These are phyloP conservation scores for Acleris laterana DNA, from an alignment of 2,888 invertebrate species.

Conservation along the genomic window DNA sequence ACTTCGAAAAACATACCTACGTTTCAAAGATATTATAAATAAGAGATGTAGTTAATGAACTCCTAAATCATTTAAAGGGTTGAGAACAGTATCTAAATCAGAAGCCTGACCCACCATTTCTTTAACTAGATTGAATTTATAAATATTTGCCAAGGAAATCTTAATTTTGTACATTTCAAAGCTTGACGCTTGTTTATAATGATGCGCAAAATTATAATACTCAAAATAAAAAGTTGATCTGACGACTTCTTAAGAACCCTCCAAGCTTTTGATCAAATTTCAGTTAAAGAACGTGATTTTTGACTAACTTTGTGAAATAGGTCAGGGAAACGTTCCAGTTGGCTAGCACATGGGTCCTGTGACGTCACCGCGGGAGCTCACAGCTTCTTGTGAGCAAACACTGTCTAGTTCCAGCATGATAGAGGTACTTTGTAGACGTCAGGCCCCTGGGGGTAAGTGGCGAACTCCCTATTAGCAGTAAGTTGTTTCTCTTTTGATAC, in stretches of 20 bases:
- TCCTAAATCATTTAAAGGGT: too few relatives aligned
- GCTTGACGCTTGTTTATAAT: background rate
- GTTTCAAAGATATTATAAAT: too few relatives aligned
- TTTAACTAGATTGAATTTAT: too few relatives aligned
- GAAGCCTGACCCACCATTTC: too few relatives aligned
- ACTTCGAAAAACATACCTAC: too few relatives aligned
- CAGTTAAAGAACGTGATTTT: background rate
- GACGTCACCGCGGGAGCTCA: slow-evolving; percentile 7
- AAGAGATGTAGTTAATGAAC: too few relatives aligned
- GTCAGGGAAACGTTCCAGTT: slow-evolving; percentile 36
- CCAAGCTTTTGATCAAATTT: slow-evolving; percentile 1
- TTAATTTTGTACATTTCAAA: too few relatives aligned
- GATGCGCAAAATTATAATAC: background rate
- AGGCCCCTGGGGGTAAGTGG: background rate
- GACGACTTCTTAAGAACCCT: background rate
- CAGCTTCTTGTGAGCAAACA: slow-evolving; percentile 7
- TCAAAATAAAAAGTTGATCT: background rate
- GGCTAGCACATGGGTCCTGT: slow-evolving; percentile 29
- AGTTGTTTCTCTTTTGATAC: background rate
- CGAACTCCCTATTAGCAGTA: slow-evolving; percentile 1
- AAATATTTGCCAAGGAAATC: too few relatives aligned
- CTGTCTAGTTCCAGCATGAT: background rate
- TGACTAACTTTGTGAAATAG: slow-evolving; percentile 14
- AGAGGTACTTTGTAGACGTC: slow-evolving; percentile 2
- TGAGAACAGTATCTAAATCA: too few relatives aligned